Evolutionary conservation across 2,797 vertebrate genomes (phyloP).

Genomic region (Sebastes cheni): DNA sequence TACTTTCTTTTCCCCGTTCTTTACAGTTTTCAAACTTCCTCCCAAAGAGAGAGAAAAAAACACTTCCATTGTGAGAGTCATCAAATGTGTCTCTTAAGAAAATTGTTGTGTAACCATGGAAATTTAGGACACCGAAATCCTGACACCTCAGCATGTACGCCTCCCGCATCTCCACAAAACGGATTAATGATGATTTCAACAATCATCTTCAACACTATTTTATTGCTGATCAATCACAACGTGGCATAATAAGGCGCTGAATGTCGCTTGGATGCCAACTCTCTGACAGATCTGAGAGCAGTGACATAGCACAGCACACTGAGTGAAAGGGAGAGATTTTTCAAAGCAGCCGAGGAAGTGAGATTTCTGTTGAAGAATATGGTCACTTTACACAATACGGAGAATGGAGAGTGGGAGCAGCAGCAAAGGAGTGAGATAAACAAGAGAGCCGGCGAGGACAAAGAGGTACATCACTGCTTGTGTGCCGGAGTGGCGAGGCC

Average conservation of each 20-base stretch:
- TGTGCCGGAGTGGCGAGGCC: slow-evolving; percentile 3
- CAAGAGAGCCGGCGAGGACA: slow-evolving; percentile 51
- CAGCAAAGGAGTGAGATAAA: slow-evolving; percentile 36
- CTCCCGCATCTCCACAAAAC: slow-evolving; percentile 1
- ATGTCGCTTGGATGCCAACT: not conserved
- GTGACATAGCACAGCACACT: not conserved
- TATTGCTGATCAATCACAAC: slow-evolving; percentile 3
- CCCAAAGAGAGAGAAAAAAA: slow-evolving; percentile 4
- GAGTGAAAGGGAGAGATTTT: slow-evolving; percentile 10
- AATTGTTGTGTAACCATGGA: slow-evolving; percentile 46
- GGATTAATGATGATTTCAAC: slow-evolving; percentile 15
- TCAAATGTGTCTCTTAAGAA: slow-evolving; percentile 52
- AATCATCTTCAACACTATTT: not conserved
- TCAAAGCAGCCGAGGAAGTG: not conserved
- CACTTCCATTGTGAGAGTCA: slow-evolving; percentile 31
- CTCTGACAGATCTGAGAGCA: slow-evolving; percentile 21
- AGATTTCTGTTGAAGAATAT: slow-evolving; percentile 1
- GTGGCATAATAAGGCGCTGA: slow-evolving; percentile 11
- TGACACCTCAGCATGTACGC: slow-evolving; percentile 28
- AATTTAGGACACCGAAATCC: slow-evolving; percentile 52
- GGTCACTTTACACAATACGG: slow-evolving; percentile 15
- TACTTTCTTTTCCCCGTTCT: not conserved
- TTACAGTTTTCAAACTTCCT: slow-evolving; percentile 48
- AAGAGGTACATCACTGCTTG: slow-evolving; percentile 29
- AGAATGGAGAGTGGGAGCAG: slow-evolving; percentile 51